Base-by-base conservation (phyloP, 2,797 vertebrate genomes). In the Anabacerthia variegaticeps region DNA sequence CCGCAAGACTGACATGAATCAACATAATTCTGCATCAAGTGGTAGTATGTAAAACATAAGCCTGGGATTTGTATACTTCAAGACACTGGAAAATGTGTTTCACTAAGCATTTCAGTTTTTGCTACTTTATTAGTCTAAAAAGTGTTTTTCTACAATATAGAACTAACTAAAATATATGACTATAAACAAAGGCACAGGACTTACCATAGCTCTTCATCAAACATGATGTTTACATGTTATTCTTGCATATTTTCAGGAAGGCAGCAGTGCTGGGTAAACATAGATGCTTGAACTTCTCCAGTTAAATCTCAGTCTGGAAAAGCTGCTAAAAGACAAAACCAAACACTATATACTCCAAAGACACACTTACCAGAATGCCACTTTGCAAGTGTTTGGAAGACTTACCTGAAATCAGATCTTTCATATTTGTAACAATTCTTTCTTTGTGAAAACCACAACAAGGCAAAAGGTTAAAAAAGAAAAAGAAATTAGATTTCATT, bases 211-310 rank as follows among this genome's bases (percentile, higher is more conserved):
- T 69, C 37, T 61, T 90, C 13, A 83, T 66, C 16, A 55, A 80
- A 23, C 0, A 3, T 44, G 30, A 61, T 55, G 18, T 79, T 74
- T 77, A 14, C 0, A 0, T 3, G 4, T 26, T 85, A 62, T 36
- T 44, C 18, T 79, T n/a, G 3, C 5, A 18, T 28, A 27, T 49
- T 62, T 76, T 85, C 49, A 36, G 39, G 21, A 65, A 85, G n/a
- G 72, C 14, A 73, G 10, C 8, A 10, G 24, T 73, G 6, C 24
- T 73, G n/a, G 27, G 5, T 80, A 51, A 91, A 58, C 5, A 30
- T 6, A 63, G 54, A 63, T 34, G 9, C 22, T 32, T 74, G 37
- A 77, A 83, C 12, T 71, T 85, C 22, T 59, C 26, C 20, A 65
- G 28, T 9, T 22, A 69, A 79, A 91, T 55, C 7, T 5, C 15